phyloP scores from a whole-genome alignment of 23 tunicate species.

The Phallusia fumigata region DNA sequence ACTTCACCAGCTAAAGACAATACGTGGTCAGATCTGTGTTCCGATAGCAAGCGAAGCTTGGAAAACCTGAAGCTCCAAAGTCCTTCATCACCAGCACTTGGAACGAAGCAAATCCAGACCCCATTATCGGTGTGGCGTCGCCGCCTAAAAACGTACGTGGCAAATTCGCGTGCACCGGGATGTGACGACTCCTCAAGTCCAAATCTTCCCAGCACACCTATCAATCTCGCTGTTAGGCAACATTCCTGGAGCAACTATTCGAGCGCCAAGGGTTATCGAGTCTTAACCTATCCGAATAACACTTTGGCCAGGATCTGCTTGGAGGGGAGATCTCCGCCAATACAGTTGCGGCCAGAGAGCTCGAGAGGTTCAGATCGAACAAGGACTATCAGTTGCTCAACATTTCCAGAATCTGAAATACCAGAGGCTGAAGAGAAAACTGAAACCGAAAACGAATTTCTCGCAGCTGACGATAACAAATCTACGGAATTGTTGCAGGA shows the following conservation, averaged over 20 bases:
- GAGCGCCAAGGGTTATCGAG: constrained; percentile 22
- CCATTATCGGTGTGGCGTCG: constrained; percentile 3
- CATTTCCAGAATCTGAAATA: not conserved
- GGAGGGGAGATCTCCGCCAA: constrained; percentile 44
- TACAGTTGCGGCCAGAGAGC: not conserved
- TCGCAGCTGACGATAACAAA: no score
- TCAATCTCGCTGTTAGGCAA: not conserved
- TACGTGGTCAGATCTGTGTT: not conserved
- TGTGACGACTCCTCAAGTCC: not conserved
- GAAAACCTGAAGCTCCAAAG: constrained; percentile 7
- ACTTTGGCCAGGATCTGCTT: constrained; percentile 47
- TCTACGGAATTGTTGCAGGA: no score
- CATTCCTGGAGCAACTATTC: constrained; percentile 7
- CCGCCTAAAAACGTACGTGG: constrained; percentile 4
- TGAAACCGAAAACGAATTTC: no score
- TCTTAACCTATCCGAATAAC: constrained; percentile 31
- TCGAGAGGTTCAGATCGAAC: not conserved
- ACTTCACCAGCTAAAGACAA: not conserved
- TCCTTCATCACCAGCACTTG: not conserved
- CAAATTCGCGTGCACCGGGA: not conserved
- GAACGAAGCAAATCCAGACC: constrained; percentile 4
- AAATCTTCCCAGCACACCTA: not conserved
- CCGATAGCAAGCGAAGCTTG: not conserved
- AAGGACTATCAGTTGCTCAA: not conserved
- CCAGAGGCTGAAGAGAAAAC: not conserved